Base-by-base conservation (phyloP, 2,888 invertebrate genomes). In the Hyalella azteca region DNA sequence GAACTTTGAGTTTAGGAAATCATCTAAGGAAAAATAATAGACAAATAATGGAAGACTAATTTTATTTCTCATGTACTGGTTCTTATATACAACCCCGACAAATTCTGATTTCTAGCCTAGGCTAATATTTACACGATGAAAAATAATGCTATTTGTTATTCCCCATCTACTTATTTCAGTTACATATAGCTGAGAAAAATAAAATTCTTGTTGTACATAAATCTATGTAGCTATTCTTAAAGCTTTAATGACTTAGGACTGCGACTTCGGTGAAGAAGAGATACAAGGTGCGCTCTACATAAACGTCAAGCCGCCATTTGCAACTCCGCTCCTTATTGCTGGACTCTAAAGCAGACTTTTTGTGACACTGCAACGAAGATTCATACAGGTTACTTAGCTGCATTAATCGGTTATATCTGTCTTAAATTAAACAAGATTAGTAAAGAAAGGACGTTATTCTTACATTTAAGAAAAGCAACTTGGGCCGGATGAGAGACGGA, bases 161-260 rank as follows among this genome's bases (percentile, higher is more conserved):
- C n/a, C n/a, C n/a, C 19, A 66, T 66, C 39, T 19, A 13, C 36
- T 66, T 36, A 66, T 32, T 9, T 36, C n/a, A 66, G 36, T 36
- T 66, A 66, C 7, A 66, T 29, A 29, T 66, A 66, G 36, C 19
- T n/a, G 36, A 66, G 66, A 66, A 66, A 66, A 66, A 66, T 66
- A 66, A 66, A 66, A 66, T 66, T 32, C 66, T 66, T 66, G 36
- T 54, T 66, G 29, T 66, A 66, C 7, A 13, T 45, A 45, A 54
- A 54, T 66, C 66, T 66, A 66, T 19, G 15, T 36, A 36, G 32
- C 66, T 66, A 66, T 66, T 36, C 66, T 66, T 66, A 66, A 66
- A 66, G 66, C 66, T 66, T 66, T 66, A 66, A 66, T 66, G 66
- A 66, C 66, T 66, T 66, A 66, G 66, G 66, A 66, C 36, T 36